Evolutionary conservation across 2,113 vertebrate species (phyloP), one percentile per base, ranked within the genome.

Genomic region (Salvelinus namaycush): DNA sequence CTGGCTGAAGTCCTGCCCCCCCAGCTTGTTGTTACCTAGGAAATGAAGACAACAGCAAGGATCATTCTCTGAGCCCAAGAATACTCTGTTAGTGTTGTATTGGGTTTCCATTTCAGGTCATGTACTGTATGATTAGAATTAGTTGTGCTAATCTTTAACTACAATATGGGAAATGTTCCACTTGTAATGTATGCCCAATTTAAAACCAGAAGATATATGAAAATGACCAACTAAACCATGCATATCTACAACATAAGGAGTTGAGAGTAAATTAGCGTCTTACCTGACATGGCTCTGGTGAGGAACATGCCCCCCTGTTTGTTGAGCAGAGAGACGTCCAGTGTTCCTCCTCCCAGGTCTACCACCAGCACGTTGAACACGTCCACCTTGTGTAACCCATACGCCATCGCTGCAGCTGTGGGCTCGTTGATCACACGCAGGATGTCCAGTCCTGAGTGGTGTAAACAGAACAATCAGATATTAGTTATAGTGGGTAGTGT

Each of bases 281-380:
- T 18, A 11, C 49, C 27, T 92, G 98, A 96, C 98, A 99, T 99
- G 64, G 97, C 97, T 87, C 96, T 93, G 71, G 98, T 99, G 76
- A 99, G 88, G 84, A 99, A 99, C 98, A 99, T 98, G 60, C 97
- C 97, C 76, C 98, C 97, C 90, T 97, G 97, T 84, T 99, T 99
- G 91, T 96, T 97, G 79, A 99, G 91, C 77, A 99, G 88, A 26
- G 98, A 99, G 34, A 99, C 97, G 1, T 99, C 98, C 72, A 99
- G 88, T 1, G 98, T 99, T 82, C 98, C 98, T 87, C 98, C 98
- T 1, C 98, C 98, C 31, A 99, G 89, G 87, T 99, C 98, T 77
- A 99, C 97, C 81, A 99, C 98, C 87, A 99, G 87, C 77, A 99
- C 98, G 2, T 97, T 94, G 74, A 95, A 96, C 65, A 99, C 98